Conservation (phyloP, 2,888 invertebrate genomes). For the Iphiclides podalirius region DNA sequence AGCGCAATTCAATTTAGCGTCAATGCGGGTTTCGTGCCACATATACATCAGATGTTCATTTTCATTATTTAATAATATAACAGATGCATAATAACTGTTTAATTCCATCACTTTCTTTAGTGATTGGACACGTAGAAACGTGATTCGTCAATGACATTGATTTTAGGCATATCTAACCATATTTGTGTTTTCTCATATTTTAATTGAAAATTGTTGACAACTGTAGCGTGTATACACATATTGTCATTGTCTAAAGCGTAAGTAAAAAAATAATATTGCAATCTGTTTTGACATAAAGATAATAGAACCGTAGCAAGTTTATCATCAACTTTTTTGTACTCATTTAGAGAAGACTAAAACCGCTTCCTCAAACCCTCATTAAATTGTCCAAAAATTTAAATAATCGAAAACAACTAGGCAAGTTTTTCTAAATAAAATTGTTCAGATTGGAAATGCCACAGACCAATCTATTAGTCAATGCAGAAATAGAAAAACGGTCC, state of each 20-base stretch:
- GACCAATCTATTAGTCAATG: slow-evolving; percentile 8
- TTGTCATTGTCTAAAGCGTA: no score
- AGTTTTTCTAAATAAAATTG: no score
- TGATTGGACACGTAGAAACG: slow-evolving; percentile 8
- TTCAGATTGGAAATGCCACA: not conserved
- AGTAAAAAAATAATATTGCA: no score
- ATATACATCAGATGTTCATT: slow-evolving; percentile 12
- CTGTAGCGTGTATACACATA: no score
- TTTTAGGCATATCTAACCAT: not conserved
- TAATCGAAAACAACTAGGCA: no score
- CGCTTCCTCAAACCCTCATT: no score
- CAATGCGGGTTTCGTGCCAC: slow-evolving; percentile 17
- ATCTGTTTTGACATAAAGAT: no score
- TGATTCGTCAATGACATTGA: slow-evolving; percentile 7
- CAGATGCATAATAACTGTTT: slow-evolving; percentile 17
- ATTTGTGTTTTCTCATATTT: not conserved
- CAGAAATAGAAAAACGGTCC: slow-evolving; percentile 20
- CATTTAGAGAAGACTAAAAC: no score
- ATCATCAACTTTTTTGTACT: no score
- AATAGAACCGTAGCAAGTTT: no score
- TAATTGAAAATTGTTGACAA: no score
- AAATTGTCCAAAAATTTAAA: no score
- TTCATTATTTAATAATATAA: slow-evolving; percentile 24
- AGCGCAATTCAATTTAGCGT: slow-evolving; percentile 28
- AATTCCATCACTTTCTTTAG: slow-evolving; percentile 16